Percentiles rank a stretch among this genome's conserved stretches.
These are phyloP conservation scores for Stenchaetothrips biformis DNA, from an alignment of 2,888 invertebrate genomes.

Conservation along the genomic window DNA sequence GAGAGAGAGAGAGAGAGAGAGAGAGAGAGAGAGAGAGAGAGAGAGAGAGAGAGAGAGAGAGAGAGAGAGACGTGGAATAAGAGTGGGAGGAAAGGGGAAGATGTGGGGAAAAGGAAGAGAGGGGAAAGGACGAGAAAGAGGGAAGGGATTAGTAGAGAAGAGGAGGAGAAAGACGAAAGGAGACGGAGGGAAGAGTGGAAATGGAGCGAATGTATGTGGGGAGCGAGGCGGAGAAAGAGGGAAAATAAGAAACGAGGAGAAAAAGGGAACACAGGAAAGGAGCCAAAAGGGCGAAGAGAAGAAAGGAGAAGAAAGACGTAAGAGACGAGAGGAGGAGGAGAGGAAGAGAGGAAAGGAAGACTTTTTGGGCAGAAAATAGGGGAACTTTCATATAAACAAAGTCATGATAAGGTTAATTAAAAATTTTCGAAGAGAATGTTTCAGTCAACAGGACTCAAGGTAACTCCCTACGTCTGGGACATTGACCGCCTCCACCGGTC, in stretches of 20 bases:
- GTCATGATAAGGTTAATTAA: no score
- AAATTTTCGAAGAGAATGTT: no score
- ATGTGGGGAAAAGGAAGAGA: neutral
- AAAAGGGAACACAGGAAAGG: constrained; percentile 8
- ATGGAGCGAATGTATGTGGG: neutral
- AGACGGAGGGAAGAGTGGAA: neutral
- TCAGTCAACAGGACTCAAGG: no score
- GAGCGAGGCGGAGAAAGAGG: neutral
- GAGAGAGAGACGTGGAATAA: neutral
- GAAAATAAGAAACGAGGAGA: constrained; percentile 1
- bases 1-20: neutral
- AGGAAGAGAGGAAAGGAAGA: neutral
- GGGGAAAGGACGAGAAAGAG: neutral
- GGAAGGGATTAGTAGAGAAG: neutral
- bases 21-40: neutral
- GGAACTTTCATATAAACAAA: no score
- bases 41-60: constrained; percentile 1
- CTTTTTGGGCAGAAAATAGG: no score
- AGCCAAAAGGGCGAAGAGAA: neutral
- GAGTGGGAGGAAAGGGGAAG: neutral
- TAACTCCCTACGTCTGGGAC: no score
- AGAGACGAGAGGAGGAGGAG: constrained; percentile 15
- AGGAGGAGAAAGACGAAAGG: neutral
- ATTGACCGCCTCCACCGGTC: neutral
- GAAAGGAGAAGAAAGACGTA: neutral